A percentile compares a stretch with the other conserved stretches of the same genome.
Evolutionary conservation across 2,113 vertebrate species (phyloP).

Genomic region (Macrotis lagotis): DNA sequence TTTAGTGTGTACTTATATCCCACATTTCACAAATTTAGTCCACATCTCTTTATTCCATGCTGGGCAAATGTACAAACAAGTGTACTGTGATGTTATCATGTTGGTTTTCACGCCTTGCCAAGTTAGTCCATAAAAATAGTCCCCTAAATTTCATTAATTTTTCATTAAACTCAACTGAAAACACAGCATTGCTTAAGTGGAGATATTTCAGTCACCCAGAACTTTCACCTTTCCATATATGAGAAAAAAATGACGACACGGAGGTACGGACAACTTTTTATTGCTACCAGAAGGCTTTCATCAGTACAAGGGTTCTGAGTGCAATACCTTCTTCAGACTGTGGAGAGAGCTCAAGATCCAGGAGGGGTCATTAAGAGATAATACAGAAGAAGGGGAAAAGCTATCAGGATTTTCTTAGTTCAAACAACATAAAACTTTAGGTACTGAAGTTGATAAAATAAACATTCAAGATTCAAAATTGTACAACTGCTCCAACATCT

Average conservation of each 20-base stretch:
- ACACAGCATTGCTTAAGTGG: conserved; percentile 13
- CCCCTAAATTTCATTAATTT: background rate
- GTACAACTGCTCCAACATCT: conserved; percentile 36
- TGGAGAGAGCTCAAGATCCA: conserved; percentile 82
- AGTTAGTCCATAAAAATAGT: background rate
- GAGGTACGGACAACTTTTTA: conserved; percentile 87
- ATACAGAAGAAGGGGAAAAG: conserved; percentile 46
- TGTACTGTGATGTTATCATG: background rate
- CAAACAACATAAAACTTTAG: conserved; percentile 75
- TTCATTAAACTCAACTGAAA: background rate
- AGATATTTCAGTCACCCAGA: conserved; percentile 32
- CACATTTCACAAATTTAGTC: background rate
- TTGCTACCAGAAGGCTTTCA: conserved; percentile 89
- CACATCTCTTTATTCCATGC: background rate
- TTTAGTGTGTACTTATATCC: background rate
- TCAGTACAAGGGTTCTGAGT: conserved; percentile 81
- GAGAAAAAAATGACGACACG: conserved; percentile 2
- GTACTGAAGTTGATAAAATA: conserved; percentile 63
- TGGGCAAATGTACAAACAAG: background rate
- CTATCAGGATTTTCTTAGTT: conserved; percentile 50
- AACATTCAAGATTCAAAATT: conserved; percentile 50
- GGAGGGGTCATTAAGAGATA: conserved; percentile 74
- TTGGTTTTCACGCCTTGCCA: background rate
- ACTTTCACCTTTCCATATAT: conserved; percentile 15
- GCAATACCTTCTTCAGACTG: conserved; percentile 84